These are phyloP conservation scores for Acanthurus leucopareius DNA, from an alignment of 2,797 vertebrate species.

Conservation along the genomic window DNA sequence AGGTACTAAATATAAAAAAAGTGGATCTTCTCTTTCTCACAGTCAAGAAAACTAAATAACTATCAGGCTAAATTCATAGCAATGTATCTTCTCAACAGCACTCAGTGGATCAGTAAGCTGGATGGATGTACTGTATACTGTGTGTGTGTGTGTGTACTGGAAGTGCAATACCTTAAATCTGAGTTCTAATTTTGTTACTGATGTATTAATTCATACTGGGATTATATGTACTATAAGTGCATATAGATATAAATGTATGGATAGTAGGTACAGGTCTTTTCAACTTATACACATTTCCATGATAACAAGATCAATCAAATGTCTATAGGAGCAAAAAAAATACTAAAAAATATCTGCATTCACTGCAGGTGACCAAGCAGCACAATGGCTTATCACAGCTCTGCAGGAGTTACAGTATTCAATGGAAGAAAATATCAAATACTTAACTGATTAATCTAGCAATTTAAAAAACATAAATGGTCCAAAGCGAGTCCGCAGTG, in stretches of 20 bases:
- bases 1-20: slow-evolving; percentile 23
- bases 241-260: slow-evolving; percentile 25
- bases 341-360: slow-evolving; percentile 16
- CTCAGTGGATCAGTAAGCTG: slow-evolving; percentile 27
- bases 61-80: slow-evolving; percentile 11
- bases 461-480: slow-evolving; percentile 1
- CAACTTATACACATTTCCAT: slow-evolving; percentile 26
- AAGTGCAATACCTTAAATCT: slow-evolving; percentile 12
- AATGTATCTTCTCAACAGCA: slow-evolving; percentile 18
- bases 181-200: slow-evolving; percentile 39
- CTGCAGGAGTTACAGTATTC: slow-evolving; percentile 6
- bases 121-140: background rate
- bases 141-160: background rate
- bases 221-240: slow-evolving; percentile 20
- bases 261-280: background rate
- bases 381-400: slow-evolving; percentile 10
- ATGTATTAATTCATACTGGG: slow-evolving; percentile 24
- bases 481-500: background rate
- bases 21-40: background rate
- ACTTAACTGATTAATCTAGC: slow-evolving; percentile 5
- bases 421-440: background rate
- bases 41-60: slow-evolving; percentile 17
- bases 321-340: background rate
- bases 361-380: background rate
- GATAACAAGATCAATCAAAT: slow-evolving; percentile 12